Conservation (phyloP, 1,140 invertebrate species). For the Planococcus citri region DNA sequence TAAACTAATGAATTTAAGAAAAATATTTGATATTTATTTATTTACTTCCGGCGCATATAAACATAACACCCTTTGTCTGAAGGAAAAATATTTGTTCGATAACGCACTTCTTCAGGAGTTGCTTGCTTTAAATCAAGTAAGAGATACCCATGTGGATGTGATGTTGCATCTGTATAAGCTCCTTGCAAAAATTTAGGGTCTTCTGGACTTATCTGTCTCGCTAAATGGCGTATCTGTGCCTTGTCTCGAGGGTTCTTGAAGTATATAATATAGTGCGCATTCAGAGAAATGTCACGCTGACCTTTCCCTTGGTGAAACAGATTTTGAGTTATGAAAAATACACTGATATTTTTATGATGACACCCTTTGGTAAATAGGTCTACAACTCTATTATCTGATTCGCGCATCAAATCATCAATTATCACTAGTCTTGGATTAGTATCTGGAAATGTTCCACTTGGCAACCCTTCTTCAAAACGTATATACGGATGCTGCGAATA, state of each 20-base stretch:
- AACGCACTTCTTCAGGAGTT: slow-evolving; percentile 10
- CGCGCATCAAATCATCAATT: slow-evolving; percentile 35
- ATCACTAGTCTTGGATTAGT: slow-evolving; percentile 26
- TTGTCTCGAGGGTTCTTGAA: too few species aligned
- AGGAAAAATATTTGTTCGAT: slow-evolving; percentile 16
- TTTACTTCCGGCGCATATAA: background rate
- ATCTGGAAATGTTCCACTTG: too few species aligned
- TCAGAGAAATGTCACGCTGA: too few species aligned
- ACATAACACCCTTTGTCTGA: slow-evolving; percentile 1
- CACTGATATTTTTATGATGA: slow-evolving; percentile 34
- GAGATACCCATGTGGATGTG: slow-evolving; percentile 10
- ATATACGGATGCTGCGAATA: too few species aligned
- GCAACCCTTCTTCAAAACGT: too few species aligned
- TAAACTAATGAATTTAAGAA: too few species aligned
- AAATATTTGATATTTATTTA: too few species aligned
- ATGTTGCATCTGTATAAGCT: slow-evolving; percentile 19
- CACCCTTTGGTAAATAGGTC: slow-evolving; percentile 36
- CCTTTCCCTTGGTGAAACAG: too few species aligned
- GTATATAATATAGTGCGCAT: too few species aligned
- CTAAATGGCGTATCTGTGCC: slow-evolving; percentile 21
- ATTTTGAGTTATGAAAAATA: slow-evolving; percentile 36
- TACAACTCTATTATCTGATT: too few species aligned
- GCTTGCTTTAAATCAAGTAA: slow-evolving; percentile 17
- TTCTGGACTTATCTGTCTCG: slow-evolving; percentile 13
- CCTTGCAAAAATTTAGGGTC: background rate